Evolutionary conservation across 64 coral and sea anemone species (phyloP), one percentile per base, ranked within the genome.

Genomic region (Dendrophyllia cribrosa): DNA sequence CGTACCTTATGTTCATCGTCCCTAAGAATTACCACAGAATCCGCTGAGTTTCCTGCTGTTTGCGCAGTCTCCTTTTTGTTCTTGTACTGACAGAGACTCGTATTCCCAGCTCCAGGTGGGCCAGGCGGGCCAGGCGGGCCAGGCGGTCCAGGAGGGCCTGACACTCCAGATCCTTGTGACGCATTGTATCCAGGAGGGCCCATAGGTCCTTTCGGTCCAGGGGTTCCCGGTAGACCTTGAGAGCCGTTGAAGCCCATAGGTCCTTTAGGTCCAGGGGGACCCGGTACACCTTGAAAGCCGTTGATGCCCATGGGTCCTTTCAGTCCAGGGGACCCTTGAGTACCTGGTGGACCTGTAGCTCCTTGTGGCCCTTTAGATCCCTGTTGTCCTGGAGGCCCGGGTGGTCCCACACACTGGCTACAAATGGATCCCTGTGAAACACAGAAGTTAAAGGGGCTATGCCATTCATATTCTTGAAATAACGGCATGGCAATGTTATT

Each of bases 1-100:
- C 61, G 21, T 88, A 95, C 93, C 66, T 82, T 72, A 43, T 56
- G 61, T 14, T 4, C 14, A 63, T 95, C 89, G 11, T 91, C 93
- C 15, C 88, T 72, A 12, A 94, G 47, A 21, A 47, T 22, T 19
- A 48, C 19, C 50, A 13, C 25, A 4, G 70, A 48, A 9, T 77
- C 48, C 16, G 79, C 87, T 20, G 82, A 13, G 1, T 13, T 1
- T 14, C 87, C 93, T 75, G 71, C 70, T 3, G 88, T 59, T 49
- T 91, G 81, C 62, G 52, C 4, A 5, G 73, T 9, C 0, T 74
- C 80, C 43, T 45, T 26, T 44, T 72, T 70, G 22, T 91, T 58
- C 14, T 62, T 61, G 74, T 95, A 89, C 56, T 91, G 56, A 73
- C 93, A 77, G 53, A 12, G 15, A 67, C 52, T 83, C 19, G 58